A percentile compares a stretch with the other conserved stretches of the same genome.
Evolutionary conservation across 53 echinoderm and acorn worm genomes (phyloP).

Genomic region (Temnopleurus reevesii): DNA sequence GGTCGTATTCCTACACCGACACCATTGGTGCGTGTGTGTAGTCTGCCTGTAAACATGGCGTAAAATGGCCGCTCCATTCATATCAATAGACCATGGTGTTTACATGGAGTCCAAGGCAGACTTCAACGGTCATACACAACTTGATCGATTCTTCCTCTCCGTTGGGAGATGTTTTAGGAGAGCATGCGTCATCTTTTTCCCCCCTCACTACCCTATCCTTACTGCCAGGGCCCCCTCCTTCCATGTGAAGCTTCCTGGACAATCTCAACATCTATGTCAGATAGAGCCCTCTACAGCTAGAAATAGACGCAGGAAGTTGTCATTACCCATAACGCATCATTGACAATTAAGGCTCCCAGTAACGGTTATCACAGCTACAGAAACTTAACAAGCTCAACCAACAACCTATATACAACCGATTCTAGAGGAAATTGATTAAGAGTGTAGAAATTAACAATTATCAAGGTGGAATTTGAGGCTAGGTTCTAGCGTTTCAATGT

Average conservation of each 20-base stretch:
- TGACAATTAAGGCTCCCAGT: not conserved
- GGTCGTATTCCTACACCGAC: conserved; percentile 1
- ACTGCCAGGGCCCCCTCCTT: conserved; percentile 27
- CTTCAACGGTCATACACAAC: not conserved
- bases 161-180: not conserved
- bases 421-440: conserved; percentile 4
- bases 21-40: conserved; percentile 31
- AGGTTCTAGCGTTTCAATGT: not conserved
- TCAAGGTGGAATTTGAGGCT: not conserved
- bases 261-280: conserved; percentile 9
- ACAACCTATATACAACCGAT: not conserved
- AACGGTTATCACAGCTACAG: not conserved
- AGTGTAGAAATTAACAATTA: not conserved
- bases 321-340: not conserved
- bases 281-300: conserved; percentile 27
- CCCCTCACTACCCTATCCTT: not conserved
- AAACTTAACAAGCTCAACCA: not conserved
- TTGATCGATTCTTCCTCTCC: not conserved
- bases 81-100: not conserved
- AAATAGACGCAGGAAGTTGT: conserved; percentile 36
- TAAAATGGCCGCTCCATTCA: not conserved
- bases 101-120: not conserved
- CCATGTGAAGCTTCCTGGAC: conserved; percentile 45
- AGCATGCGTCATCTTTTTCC: conserved; percentile 22
- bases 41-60: conserved; percentile 50